Percentiles rank a stretch among this genome's conserved stretches.
phyloP scores from a whole-genome alignment of 2,888 invertebrate genomes.

The Spatulosminthurus flaviceps region DNA sequence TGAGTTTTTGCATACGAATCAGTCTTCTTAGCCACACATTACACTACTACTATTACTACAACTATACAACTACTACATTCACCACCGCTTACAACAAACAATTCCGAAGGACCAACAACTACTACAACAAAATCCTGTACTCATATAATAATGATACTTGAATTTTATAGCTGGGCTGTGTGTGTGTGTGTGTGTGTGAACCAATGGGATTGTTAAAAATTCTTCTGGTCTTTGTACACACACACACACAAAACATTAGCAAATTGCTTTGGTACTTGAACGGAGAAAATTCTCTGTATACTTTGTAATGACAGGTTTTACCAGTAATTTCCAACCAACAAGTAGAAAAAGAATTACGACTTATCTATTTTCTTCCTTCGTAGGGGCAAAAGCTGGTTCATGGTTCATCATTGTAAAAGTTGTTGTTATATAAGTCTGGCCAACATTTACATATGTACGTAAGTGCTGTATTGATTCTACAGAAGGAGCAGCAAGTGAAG shows the following conservation, averaged over 20 bases:
- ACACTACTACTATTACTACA: too few species aligned
- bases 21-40: constrained; percentile 25
- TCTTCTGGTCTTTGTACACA: not conserved
- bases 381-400: not conserved
- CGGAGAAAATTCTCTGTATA: not conserved
- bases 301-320: constrained; percentile 47
- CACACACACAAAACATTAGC: not conserved
- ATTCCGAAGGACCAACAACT: too few species aligned
- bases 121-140: too few species aligned
- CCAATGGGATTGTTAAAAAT: too few species aligned
- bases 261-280: constrained; percentile 33
- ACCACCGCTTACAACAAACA: not conserved
- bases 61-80: too few species aligned
- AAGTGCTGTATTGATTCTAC: too few species aligned
- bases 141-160: constrained; percentile 12
- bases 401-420: not conserved
- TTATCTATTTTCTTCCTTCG: constrained; percentile 28
- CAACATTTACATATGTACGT: too few species aligned
- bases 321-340: constrained; percentile 38
- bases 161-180: not conserved
- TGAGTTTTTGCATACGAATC: constrained; percentile 41
- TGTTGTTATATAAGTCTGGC: too few species aligned
- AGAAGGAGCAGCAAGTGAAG: too few species aligned
- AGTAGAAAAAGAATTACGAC: constrained; percentile 35
- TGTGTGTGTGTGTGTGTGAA: too few species aligned